Conservation (phyloP, 64 coral and sea anemone genomes). For the Dendronephthya gigantea region DNA sequence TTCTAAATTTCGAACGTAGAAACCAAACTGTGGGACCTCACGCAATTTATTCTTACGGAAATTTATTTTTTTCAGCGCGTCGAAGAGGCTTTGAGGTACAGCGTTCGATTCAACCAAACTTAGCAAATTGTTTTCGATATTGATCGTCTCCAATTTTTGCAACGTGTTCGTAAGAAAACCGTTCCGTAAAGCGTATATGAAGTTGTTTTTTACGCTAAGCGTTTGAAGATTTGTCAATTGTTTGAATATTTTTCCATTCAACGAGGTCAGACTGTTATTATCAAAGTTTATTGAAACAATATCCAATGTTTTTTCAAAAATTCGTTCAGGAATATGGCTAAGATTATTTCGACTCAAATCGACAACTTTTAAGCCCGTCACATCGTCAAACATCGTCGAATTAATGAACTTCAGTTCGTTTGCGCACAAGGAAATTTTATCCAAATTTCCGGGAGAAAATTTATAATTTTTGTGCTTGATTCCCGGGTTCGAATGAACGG, state of each 20-base stretch:
- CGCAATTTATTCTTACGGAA: slow-evolving; percentile 44
- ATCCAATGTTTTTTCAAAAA: slow-evolving; percentile 26
- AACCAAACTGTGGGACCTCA: slow-evolving; percentile 16
- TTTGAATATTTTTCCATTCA: slow-evolving; percentile 26
- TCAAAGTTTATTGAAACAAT: slow-evolving; percentile 39
- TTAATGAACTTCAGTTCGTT: slow-evolving; percentile 41
- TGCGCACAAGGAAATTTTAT: slow-evolving; percentile 46
- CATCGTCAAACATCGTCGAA: slow-evolving; percentile 11
- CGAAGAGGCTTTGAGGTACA: slow-evolving; percentile 32
- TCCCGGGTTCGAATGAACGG: slow-evolving; percentile 42
- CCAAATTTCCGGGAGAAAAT: slow-evolving; percentile 38
- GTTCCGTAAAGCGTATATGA: not conserved
- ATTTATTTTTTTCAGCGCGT: slow-evolving; percentile 27
- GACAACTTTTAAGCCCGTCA: slow-evolving; percentile 43
- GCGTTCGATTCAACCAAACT: slow-evolving; percentile 22
- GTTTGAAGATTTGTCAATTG: slow-evolving; percentile 11
- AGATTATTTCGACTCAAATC: slow-evolving; percentile 46
- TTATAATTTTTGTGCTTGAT: slow-evolving; percentile 29
- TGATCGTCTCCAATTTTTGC: slow-evolving; percentile 20
- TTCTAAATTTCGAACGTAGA: slow-evolving; percentile 26
- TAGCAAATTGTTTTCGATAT: slow-evolving; percentile 51
- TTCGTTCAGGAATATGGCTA: slow-evolving; percentile 17
- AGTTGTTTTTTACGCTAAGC: slow-evolving; percentile 42
- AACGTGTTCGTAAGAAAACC: slow-evolving; percentile 11
- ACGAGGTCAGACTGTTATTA: slow-evolving; percentile 44